Conservation (phyloP, 1,140 invertebrate species). For the Zaprionus camerounensis region DNA sequence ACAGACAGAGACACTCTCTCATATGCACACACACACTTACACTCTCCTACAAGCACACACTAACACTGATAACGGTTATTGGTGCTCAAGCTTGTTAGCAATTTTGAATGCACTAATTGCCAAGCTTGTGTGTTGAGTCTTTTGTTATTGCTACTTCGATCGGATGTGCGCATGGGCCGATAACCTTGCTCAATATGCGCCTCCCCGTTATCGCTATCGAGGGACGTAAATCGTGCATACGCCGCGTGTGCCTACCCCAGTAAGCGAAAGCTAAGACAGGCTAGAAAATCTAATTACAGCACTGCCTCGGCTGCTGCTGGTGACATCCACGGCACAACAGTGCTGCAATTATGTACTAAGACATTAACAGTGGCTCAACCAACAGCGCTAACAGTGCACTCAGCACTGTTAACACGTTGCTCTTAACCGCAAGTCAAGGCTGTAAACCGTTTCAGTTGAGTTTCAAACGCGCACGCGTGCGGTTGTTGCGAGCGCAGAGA, state of each 20-base stretch:
- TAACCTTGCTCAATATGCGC: constrained; percentile 48
- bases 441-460: constrained; percentile 78
- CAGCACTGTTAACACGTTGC: constrained; percentile 37
- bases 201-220: constrained; percentile 27
- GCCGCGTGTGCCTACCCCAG: constrained; percentile 15
- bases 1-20: neutral
- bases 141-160: constrained; percentile 43
- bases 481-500: constrained; percentile 44
- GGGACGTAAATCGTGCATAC: constrained; percentile 52
- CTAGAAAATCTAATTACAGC: constrained; percentile 31
- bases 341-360: constrained; percentile 35
- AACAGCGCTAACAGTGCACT: constrained; percentile 29
- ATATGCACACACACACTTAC: neutral
- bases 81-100: constrained; percentile 41
- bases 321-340: constrained; percentile 20
- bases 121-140: constrained; percentile 50
- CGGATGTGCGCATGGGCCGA: constrained; percentile 43
- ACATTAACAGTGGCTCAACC: constrained; percentile 25
- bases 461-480: constrained; percentile 76
- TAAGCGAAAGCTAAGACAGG: constrained; percentile 36
- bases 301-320: neutral
- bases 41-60: neutral
- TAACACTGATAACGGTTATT: constrained; percentile 62
- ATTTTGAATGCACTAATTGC: constrained; percentile 58
- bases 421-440: constrained; percentile 63